Evolutionary conservation across 2,113 vertebrate genomes (phyloP).

Genomic region (Indri indri): DNA sequence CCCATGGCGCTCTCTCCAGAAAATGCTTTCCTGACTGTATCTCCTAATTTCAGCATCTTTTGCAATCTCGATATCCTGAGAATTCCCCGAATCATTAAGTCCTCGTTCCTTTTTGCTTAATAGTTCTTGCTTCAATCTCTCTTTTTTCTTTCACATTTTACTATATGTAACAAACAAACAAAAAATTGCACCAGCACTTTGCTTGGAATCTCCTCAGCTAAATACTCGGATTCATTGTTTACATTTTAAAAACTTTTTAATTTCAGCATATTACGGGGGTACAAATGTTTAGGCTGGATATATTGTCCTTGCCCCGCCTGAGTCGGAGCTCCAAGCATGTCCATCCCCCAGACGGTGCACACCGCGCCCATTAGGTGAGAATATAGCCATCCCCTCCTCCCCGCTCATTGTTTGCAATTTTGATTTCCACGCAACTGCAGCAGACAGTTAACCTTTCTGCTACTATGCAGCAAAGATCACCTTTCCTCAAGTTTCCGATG

Average conservation of each 20-base stretch:
- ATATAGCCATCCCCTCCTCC: no score
- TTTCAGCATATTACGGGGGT: no score
- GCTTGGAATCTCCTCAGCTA: not conserved
- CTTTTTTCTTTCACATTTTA: not conserved
- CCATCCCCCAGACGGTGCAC: no score
- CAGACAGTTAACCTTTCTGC: not conserved
- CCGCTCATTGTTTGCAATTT: not conserved
- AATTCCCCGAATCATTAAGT: no score
- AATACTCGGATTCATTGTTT: not conserved
- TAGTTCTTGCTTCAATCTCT: not conserved
- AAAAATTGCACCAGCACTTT: not conserved
- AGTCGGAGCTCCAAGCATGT: no score
- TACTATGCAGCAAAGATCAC: fast-evolving
- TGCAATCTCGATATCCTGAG: not conserved
- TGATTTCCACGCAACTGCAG: not conserved
- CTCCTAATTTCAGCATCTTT: not conserved
- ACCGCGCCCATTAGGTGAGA: no score
- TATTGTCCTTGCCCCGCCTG: no score
- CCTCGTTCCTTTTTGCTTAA: no score
- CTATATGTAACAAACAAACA: not conserved
- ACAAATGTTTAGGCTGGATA: no score
- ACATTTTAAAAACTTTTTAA: no score
- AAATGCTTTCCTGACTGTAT: not conserved
- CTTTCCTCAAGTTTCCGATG: not conserved
- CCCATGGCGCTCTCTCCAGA: no score